A percentile compares a stretch with the other conserved stretches of the same genome.
Conservation (phyloP, 2,888 invertebrate species). For the Napeogenes inachia region DNA sequence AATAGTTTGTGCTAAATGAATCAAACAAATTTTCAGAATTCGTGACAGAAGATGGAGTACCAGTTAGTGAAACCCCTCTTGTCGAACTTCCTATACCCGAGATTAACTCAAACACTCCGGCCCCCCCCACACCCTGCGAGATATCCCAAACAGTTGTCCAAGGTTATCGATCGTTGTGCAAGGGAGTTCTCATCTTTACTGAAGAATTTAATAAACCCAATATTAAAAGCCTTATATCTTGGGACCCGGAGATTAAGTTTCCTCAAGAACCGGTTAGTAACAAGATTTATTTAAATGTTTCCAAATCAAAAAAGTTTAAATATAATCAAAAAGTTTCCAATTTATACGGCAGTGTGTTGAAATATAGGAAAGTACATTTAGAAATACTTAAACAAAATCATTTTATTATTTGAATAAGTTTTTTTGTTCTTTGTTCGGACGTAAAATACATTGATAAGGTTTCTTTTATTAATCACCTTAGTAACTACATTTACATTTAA, state of each 20-base stretch:
- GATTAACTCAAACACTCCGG: conserved; percentile 25
- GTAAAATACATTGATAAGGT: too few relatives aligned
- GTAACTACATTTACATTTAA: too few relatives aligned
- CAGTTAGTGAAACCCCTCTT: conserved; percentile 31
- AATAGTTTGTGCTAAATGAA: too few relatives aligned
- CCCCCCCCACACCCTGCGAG: conserved; percentile 34
- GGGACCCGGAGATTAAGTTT: conserved; percentile 76
- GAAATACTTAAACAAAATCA: too few relatives aligned
- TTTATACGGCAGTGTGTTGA: too few relatives aligned
- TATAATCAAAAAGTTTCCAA: too few relatives aligned
- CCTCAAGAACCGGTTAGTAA: conserved; percentile 78
- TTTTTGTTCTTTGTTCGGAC: too few relatives aligned
- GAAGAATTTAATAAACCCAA: conserved; percentile 72
- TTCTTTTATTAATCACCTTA: too few relatives aligned
- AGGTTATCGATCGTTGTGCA: conserved; percentile 56
- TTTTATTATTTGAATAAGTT: too few relatives aligned
- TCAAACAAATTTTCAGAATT: conserved; percentile 46
- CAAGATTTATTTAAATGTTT: not conserved
- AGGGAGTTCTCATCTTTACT: conserved; percentile 77
- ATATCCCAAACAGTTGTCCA: conserved; percentile 47
- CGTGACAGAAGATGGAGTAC: conserved; percentile 54
- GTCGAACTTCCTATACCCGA: conserved; percentile 25
- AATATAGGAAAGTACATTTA: too few relatives aligned
- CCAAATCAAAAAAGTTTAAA: too few relatives aligned
- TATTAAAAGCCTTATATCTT: conserved; percentile 54